These are phyloP conservation scores for Panagrolaimus sp. DNA, from an alignment of 1,140 invertebrate genomes.

Conservation along the genomic window DNA sequence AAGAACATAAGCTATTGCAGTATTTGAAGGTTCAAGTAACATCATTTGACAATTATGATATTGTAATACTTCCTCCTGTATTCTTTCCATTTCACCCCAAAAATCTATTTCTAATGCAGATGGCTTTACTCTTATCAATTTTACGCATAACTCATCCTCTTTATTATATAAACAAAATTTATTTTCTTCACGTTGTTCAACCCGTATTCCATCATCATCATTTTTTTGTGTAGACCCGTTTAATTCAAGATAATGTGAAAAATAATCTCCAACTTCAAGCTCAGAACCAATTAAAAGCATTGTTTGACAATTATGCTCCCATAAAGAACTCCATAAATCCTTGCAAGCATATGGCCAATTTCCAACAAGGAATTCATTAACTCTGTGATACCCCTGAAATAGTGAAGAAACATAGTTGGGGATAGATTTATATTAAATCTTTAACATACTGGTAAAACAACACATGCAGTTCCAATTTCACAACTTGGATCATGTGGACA, in stretches of 20 bases:
- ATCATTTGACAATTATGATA: constrained; percentile 40
- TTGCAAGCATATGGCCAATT: constrained; percentile 39
- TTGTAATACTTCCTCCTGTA: constrained; percentile 40
- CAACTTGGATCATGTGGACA: constrained; percentile 44
- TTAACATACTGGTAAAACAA: constrained; percentile 31
- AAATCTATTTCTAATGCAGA: constrained; percentile 40
- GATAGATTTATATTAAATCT: background rate
- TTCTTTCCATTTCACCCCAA: constrained; percentile 50
- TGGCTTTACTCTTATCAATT: constrained; percentile 34
- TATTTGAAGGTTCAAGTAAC: constrained; percentile 35
- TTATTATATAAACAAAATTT: constrained; percentile 36
- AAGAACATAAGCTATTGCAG: constrained; percentile 42
- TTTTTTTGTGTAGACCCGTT: constrained; percentile 1
- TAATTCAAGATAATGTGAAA: constrained; percentile 12
- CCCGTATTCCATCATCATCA: constrained; percentile 14
- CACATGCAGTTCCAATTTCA: constrained; percentile 14
- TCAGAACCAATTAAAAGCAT: constrained; percentile 38
- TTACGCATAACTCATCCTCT: constrained; percentile 46
- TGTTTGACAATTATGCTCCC: constrained; percentile 44
- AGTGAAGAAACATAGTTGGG: no score
- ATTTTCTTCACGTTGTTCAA: constrained; percentile 30
- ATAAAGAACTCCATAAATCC: constrained; percentile 43
- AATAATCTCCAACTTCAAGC: constrained; percentile 30
- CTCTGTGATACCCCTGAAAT: constrained; percentile 54
- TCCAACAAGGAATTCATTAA: constrained; percentile 49